Percentiles rank a stretch among this genome's conserved stretches.
Conservation (phyloP, 2,797 vertebrate genomes). For the Moxostoma hubbsi region DNA sequence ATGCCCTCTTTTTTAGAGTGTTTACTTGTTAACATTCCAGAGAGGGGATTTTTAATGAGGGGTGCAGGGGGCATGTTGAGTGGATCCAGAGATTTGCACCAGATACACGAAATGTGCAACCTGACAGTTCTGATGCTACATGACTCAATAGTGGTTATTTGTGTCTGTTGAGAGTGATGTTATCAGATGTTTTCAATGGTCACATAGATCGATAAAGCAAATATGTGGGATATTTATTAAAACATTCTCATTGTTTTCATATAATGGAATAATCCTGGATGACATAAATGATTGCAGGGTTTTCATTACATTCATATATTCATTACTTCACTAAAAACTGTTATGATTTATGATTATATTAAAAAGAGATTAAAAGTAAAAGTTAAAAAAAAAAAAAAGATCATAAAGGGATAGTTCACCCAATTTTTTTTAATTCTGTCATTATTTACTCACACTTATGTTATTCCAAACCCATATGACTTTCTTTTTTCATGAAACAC, state of each 20-base stretch:
- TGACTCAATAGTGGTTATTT: conserved; percentile 19
- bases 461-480: no score
- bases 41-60: conserved; percentile 40
- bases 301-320: background rate
- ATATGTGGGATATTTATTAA: background rate
- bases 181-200: conserved; percentile 26
- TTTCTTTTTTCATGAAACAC: no score
- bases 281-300: background rate
- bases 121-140: conserved; percentile 1
- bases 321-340: background rate
- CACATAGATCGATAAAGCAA: background rate
- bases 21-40: conserved; percentile 77
- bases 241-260: conserved; percentile 23
- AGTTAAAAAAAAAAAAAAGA: no score
- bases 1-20: conserved; percentile 62
- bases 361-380: background rate
- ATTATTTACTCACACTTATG: no score
- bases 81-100: conserved; percentile 55
- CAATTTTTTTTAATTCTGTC: no score
- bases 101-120: conserved; percentile 6
- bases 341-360: background rate
- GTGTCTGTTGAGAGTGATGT: background rate
- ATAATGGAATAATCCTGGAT: conserved; percentile 7
- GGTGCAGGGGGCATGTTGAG: conserved; percentile 51
- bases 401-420: no score